Percentiles rank a stretch among this genome's conserved stretches.
phyloP scores from a whole-genome alignment of 2,113 vertebrate species.

The Colius striatus region DNA sequence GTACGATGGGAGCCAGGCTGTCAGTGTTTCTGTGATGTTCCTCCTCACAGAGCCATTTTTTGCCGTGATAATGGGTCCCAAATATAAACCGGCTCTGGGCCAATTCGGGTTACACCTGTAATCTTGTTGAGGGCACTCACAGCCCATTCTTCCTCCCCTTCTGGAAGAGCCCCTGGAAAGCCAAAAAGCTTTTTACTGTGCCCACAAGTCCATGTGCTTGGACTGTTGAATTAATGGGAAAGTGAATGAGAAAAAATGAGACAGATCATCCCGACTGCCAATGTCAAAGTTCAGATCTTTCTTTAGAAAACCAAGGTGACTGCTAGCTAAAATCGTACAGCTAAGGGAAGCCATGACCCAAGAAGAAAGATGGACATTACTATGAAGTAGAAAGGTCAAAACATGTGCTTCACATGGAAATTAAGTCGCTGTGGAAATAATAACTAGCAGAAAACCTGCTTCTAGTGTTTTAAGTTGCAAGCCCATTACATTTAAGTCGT shows the following conservation, averaged over 20 bases:
- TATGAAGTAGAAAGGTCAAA: background rate
- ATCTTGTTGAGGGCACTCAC: no score
- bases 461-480: background rate
- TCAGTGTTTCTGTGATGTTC: fast-evolving
- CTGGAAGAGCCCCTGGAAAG: background rate
- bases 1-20: fast-evolving
- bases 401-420: background rate
- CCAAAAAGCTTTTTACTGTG: background rate
- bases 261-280: background rate
- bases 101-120: background rate
- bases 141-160: fast-evolving
- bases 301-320: background rate
- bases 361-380: background rate
- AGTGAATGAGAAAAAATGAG: background rate
- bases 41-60: background rate
- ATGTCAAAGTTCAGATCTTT: no score
- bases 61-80: fast-evolving
- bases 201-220: background rate
- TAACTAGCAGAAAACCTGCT: background rate
- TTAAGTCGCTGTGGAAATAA: background rate
- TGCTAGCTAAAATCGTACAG: background rate
- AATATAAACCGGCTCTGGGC: fast-evolving
- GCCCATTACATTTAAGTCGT: background rate
- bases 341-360: background rate
- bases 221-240: background rate